Evolutionary conservation across 92 coral and sea anemone species (phyloP), one percentile per base, ranked within the genome.

Genomic region (Epizoanthus illoricatus): DNA sequence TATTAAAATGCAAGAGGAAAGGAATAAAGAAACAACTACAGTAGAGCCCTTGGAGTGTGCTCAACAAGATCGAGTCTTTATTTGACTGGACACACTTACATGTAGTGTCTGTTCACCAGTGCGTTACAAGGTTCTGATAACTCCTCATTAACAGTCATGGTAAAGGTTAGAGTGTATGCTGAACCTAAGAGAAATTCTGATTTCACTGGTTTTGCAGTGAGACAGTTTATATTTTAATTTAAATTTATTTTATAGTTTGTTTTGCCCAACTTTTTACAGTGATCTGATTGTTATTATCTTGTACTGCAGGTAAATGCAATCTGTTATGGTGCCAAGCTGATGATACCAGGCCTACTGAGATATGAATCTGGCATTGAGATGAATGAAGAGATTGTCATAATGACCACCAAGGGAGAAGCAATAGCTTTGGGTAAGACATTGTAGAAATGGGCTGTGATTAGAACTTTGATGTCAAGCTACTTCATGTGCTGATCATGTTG

Each of bases 391-490:
- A 87, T 96, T 62, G 99, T 96, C 20, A 93, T 96, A 16, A 93
- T 96, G 94, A 96, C 99, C 12, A 96, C 99, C 36, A 96, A 96
- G 73, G 99, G 99, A 57, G 99, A 96, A 75, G 99, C 99, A 42
- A 80, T 96, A 66, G 99, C 99, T 79, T 73, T 96, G 69, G 99
- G 99, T 96, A 73, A 80, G 86, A 11, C 49, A 24, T 52, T 52
- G 56, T 13, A 52, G 15, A 52, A 52, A 12, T 52, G 36, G 1
- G 56, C 11, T 52, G 56, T 7, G 12, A 52, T 52, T 9, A 7
- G 55, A 49, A 49, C 55, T 5, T 49, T 49, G 55, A 49, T 49
- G 55, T 49, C 55, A 49, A 49, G 55, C 55, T 8, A 28, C 2
- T 28, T 28, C 2, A 28, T 28, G 36, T 28, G 12, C 11, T 49